Evolutionary conservation across 2,888 invertebrate genomes (phyloP).

Genomic region (Taphrorychus bicolor): DNA sequence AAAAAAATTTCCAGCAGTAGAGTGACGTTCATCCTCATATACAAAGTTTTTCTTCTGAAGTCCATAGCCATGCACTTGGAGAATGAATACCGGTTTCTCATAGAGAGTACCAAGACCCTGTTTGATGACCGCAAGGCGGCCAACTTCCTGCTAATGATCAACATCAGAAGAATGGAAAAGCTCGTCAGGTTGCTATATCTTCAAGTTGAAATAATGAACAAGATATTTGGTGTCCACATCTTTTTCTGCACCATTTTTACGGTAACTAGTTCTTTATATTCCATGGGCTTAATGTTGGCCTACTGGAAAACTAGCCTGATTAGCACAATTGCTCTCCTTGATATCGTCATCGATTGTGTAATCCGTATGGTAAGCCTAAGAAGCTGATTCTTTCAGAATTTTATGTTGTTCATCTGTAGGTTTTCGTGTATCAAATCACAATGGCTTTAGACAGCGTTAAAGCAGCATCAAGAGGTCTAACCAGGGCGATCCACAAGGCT

Average conservation of each 20-base stretch:
- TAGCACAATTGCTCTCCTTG: background rate
- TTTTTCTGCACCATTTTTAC: conserved; percentile 22
- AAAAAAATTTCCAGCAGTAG: background rate
- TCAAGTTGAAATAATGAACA: conserved; percentile 16
- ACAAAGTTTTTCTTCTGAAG: conserved; percentile 8
- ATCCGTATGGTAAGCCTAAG: conserved; percentile 15
- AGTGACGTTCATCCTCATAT: conserved; percentile 17
- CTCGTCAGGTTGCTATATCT: conserved; percentile 21
- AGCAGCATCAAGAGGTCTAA: conserved; percentile 19
- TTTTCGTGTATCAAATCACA: conserved; percentile 17
- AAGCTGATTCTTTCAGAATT: background rate
- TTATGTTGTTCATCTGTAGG: background rate
- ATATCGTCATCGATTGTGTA: conserved; percentile 1
- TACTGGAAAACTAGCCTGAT: background rate
- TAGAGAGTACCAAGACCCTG: background rate
- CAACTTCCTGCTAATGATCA: conserved; percentile 8
- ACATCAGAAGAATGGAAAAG: conserved; percentile 27
- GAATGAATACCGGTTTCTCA: conserved; percentile 15
- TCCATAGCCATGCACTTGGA: conserved; percentile 8
- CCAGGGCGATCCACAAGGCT: conserved; percentile 9
- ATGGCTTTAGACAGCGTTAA: conserved; percentile 29
- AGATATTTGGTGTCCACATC: conserved; percentile 30
- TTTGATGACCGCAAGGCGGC: background rate
- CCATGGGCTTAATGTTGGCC: conserved; percentile 10
- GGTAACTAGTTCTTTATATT: conserved; percentile 26